Evolutionary conservation across 1,140 invertebrate species (phyloP).

Genomic region (Myzus persicae): DNA sequence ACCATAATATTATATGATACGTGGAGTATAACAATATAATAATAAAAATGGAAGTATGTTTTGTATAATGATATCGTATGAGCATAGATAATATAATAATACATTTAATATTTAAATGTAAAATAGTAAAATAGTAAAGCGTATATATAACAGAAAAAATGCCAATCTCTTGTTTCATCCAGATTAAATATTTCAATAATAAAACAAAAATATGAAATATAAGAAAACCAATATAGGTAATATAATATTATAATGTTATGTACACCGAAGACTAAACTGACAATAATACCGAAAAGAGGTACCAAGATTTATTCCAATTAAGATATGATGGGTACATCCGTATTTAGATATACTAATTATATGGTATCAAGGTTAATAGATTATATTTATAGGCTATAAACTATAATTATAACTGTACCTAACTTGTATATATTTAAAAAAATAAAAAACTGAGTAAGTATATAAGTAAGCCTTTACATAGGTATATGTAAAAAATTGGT

Average conservation of each 20-base stretch:
- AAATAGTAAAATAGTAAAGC: neutral
- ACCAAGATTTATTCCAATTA: neutral
- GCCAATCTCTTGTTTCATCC: neutral
- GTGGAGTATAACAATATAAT: neutral
- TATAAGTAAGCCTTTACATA: too few relatives aligned
- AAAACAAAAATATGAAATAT: neutral
- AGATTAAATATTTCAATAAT: neutral
- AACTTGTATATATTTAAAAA: neutral
- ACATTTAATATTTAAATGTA: neutral
- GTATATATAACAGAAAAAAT: neutral
- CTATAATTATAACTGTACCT: neutral
- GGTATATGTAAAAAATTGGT: too few relatives aligned
- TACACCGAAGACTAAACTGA: neutral
- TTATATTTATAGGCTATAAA: too few relatives aligned
- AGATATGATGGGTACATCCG: neutral
- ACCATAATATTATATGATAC: neutral
- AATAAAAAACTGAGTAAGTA: neutral
- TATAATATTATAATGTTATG: too few relatives aligned
- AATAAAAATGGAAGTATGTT: conserved; percentile 8
- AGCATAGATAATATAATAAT: neutral
- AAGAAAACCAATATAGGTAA: neutral
- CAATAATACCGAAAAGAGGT: neutral
- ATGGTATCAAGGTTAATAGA: too few relatives aligned
- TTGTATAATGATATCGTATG: neutral
- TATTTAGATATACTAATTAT: too few relatives aligned